phyloP scores from a whole-genome alignment of 2,113 vertebrate species.

The Xenus cinereus region DNA sequence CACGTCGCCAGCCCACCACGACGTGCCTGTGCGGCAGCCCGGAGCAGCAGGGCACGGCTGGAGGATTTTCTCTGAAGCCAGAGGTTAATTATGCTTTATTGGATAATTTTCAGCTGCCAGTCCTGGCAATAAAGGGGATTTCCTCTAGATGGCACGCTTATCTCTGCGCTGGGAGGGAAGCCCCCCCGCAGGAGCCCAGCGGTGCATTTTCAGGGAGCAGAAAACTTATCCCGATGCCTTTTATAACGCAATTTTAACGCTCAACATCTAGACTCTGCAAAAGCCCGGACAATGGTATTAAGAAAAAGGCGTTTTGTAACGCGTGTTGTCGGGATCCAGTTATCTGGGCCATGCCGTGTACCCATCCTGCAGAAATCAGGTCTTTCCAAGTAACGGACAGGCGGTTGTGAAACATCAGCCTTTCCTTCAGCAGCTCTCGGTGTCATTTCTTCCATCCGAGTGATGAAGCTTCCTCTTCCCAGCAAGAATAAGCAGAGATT shows the following conservation, averaged over 20 bases:
- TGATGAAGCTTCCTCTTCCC: neutral
- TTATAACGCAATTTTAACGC: neutral
- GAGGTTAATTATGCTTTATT: conserved; percentile 59
- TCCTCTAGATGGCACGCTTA: conserved; percentile 70
- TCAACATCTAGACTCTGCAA: neutral
- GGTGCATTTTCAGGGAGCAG: neutral
- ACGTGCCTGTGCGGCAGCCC: neutral
- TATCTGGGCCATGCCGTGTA: neutral
- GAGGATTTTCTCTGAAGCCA: conserved; percentile 52
- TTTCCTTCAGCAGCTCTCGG: neutral
- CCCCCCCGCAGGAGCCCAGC: neutral
- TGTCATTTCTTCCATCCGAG: neutral
- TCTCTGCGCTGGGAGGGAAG: conserved; percentile 28
- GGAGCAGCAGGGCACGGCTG: neutral
- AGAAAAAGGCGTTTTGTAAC: neutral
- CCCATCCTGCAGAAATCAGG: neutral
- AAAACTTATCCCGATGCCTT: neutral
- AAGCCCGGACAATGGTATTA: neutral
- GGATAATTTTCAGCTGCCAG: conserved; percentile 60
- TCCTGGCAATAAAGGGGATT: conserved; percentile 42
- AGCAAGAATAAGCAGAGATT: neutral
- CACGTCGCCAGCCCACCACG: fast-evolving
- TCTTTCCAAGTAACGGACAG: neutral
- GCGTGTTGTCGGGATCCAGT: neutral
- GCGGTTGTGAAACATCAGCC: neutral